Base-by-base conservation (phyloP, 2,888 invertebrate species). In the Ennomos fuscantarius region DNA sequence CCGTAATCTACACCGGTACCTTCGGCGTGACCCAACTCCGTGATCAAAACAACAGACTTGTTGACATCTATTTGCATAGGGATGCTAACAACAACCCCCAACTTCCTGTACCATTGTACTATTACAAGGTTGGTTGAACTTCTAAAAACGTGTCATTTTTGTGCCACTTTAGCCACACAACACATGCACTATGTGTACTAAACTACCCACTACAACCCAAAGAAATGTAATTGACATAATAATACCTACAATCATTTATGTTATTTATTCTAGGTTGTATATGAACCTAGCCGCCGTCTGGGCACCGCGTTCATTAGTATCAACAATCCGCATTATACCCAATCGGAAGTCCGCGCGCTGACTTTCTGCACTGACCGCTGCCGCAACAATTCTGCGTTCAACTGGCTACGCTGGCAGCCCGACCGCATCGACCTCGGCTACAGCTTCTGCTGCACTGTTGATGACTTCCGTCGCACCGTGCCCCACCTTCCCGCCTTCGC, bases 291-390 rank as follows among this genome's bases (percentile, higher is more conserved):
- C 0, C 83, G 78, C 0, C 82, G 88, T 8, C 74, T 88, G 3
- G 95, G 94, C 0, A 89, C 94, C 0, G 95, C 93, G 1, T 93
- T 95, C 68, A 73, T 95, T 8, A 93, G 94, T 41, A 90, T 94
- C 54, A 95, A 95, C 82, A 94, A 95, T 73, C 95, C 95, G 0
- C 89, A 93, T 79, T 87, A 89, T 71, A 85, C 83, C 0, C 68
- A 78, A 24, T 78, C 71, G 0, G 91, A 92, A 55, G 87, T 79
- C 0, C 81, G 81, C 8, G 75, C 72, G 1, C 72, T 89, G 11
- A 84, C 86, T n/a, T 92, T 94, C 73, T 94, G 94, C 71, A 76
- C 84, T 0, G 93, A 94, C 73, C 79, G 76, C 1, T 92, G 92
- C 62, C 88, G 93, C 54, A 82, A 94, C 63, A 95, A 95, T 74